A percentile compares a stretch with the other conserved stretches of the same genome.
Conservation (phyloP, 2,797 vertebrate genomes). For the Harpagifer antarcticus region DNA sequence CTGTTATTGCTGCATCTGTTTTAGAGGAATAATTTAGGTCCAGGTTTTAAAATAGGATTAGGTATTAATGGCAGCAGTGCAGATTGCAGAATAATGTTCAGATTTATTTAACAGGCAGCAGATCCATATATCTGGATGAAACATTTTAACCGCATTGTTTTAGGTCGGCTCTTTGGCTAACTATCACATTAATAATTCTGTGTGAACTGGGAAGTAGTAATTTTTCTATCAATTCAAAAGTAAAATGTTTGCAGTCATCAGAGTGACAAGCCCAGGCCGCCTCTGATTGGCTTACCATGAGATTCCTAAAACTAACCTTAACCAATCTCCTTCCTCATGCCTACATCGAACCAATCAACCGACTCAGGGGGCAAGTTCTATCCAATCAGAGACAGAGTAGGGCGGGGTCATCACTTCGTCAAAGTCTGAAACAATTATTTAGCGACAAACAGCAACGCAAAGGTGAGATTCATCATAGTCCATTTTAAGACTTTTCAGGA, state of each 20-base stretch:
- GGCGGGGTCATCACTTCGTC: no score
- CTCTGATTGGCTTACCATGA: no score
- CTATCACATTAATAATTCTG: neutral
- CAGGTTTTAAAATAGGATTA: slow-evolving; percentile 2
- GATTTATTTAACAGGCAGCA: neutral
- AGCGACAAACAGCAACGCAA: neutral
- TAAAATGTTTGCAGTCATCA: no score
- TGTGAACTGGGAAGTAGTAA: no score
- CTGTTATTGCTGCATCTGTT: slow-evolving; percentile 18
- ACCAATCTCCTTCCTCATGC: no score
- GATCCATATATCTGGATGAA: neutral
- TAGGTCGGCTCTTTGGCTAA: neutral
- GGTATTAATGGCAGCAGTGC: neutral
- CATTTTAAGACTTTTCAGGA: rapidly evolving
- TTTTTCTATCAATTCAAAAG: no score
- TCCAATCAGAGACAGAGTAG: no score
- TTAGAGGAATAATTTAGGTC: slow-evolving; percentile 4
- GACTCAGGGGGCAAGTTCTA: no score
- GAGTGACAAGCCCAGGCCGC: no score
- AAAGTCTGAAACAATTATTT: no score
- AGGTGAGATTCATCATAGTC: neutral
- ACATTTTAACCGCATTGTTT: neutral
- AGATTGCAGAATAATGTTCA: neutral
- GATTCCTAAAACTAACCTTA: no score
- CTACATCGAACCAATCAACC: no score